Evolutionary conservation across 2,797 vertebrate genomes (phyloP).

Genomic region (Apogon hyalosoma): DNA sequence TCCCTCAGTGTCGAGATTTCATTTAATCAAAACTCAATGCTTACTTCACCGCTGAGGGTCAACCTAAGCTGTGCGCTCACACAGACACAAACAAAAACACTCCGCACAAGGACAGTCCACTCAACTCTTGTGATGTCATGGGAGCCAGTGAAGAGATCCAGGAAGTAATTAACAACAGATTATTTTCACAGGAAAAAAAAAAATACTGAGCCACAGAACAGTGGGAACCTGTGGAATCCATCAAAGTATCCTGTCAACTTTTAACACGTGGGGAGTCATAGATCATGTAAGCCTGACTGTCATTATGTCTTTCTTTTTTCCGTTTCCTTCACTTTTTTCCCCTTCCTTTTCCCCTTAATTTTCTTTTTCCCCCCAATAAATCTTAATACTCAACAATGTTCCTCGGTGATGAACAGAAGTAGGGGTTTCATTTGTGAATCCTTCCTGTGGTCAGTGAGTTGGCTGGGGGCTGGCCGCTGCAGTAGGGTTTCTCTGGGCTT

Average conservation of each 20-base stretch:
- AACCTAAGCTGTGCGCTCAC: constrained; percentile 40
- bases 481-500: constrained; percentile 69
- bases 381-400: constrained; percentile 44
- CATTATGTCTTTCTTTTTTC: constrained; percentile 22
- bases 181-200: constrained; percentile 64
- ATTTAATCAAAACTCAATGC: constrained; percentile 68
- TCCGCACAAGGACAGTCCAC: constrained; percentile 50
- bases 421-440: constrained; percentile 68
- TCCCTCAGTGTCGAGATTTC: constrained; percentile 64
- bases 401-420: constrained; percentile 37
- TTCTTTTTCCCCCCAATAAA: constrained; percentile 33
- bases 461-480: constrained; percentile 48
- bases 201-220: constrained; percentile 27
- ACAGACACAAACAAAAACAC: constrained; percentile 55
- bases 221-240: constrained; percentile 63
- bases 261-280: constrained; percentile 44
- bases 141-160: constrained; percentile 58
- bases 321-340: not conserved
- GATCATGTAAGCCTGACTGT: constrained; percentile 48
- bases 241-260: constrained; percentile 53
- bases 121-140: constrained; percentile 64
- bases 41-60: constrained; percentile 61
- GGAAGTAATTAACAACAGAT: constrained; percentile 74
- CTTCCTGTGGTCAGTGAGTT: constrained; percentile 69
- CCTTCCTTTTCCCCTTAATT: constrained; percentile 4